Evolutionary conservation across 2,113 vertebrate species (phyloP).

Genomic region (Mustelus asterias): DNA sequence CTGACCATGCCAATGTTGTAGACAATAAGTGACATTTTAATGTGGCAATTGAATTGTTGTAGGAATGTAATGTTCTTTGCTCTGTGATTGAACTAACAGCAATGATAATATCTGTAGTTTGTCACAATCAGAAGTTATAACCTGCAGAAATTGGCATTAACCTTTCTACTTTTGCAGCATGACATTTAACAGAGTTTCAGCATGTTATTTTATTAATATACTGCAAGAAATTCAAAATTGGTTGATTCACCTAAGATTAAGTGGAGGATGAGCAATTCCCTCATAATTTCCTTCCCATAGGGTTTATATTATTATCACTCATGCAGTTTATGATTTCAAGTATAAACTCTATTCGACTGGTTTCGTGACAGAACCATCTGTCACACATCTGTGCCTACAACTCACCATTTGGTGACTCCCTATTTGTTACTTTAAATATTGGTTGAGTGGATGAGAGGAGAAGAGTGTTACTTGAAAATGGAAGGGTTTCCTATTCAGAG

Average conservation of each 20-base stretch:
- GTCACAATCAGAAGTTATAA: background rate
- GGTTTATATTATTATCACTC: background rate
- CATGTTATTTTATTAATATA: background rate
- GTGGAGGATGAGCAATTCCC: background rate
- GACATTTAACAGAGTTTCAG: background rate
- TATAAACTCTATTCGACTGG: background rate
- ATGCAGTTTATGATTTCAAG: background rate
- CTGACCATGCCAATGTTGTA: background rate
- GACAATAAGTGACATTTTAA: background rate
- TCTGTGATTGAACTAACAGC: background rate
- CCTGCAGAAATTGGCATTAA: background rate
- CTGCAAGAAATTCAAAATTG: background rate
- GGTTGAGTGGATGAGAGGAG: background rate
- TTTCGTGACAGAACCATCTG: background rate
- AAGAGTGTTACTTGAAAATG: background rate
- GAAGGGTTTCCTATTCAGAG: background rate
- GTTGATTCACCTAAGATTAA: background rate
- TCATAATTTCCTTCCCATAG: background rate
- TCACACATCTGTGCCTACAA: background rate
- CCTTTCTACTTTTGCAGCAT: background rate
- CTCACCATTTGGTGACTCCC: background rate
- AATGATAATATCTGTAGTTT: background rate
- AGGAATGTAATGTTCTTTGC: background rate
- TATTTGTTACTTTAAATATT: background rate
- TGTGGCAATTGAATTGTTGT: background rate